A percentile compares a stretch with the other conserved stretches of the same genome.
Evolutionary conservation across 2,113 vertebrate genomes (phyloP).

Genomic region (Gopherus evgoodei): DNA sequence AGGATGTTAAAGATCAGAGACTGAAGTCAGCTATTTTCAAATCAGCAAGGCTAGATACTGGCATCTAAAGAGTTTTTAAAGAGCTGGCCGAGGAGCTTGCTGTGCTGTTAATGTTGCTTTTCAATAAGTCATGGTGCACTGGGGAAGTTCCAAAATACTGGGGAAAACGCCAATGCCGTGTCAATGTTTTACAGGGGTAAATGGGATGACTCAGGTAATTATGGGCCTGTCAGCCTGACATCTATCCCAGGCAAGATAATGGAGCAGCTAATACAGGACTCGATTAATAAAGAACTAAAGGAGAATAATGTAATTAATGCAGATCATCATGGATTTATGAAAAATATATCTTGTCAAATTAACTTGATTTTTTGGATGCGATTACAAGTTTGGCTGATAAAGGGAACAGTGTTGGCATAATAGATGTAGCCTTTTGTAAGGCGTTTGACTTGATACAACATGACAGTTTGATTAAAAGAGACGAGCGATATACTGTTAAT

Average conservation of each 20-base stretch:
- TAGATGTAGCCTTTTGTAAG: background rate
- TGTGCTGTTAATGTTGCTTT: background rate
- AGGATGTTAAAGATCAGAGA: too few species aligned
- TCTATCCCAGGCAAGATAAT: background rate
- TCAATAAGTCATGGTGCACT: background rate
- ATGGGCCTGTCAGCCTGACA: background rate
- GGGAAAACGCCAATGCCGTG: background rate
- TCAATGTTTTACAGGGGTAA: background rate
- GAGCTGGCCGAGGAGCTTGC: background rate
- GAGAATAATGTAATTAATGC: background rate
- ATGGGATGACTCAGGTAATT: background rate
- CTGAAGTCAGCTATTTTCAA: background rate
- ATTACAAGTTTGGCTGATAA: background rate
- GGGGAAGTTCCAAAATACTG: background rate
- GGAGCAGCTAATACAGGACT: background rate
- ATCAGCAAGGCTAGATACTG: background rate
- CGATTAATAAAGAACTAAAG: background rate
- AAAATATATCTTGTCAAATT: background rate
- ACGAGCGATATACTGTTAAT: background rate
- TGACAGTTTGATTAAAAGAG: background rate
- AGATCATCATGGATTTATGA: background rate
- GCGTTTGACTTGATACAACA: background rate
- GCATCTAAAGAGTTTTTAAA: background rate
- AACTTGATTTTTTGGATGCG: background rate
- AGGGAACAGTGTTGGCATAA: background rate